Evolutionary conservation across 2,888 invertebrate genomes (phyloP), one percentile per base, ranked within the genome.

Genomic region (Chrysodeixis includens): DNA sequence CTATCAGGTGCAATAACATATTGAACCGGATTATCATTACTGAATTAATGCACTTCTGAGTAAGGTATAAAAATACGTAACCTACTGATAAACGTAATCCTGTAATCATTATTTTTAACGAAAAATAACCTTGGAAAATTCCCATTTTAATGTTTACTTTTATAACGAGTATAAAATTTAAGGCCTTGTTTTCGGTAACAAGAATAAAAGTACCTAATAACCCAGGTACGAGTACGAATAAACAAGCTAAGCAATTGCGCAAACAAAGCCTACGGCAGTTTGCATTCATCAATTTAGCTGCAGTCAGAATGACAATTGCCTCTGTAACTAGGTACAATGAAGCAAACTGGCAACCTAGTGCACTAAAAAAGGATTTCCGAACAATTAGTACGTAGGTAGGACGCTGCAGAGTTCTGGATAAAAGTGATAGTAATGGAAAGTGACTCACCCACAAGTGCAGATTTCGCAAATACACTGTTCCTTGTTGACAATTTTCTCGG

Each of bases 401-500:
- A n/a, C n/a, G 16, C 16, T 44, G 16, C 35, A 1, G 10, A 44
- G 10, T 49, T 10, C 9, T 18, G 10, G 18, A 51, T 30, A 59
- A 32, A 53, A 53, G n/a, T 26, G 8, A 18, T n/a, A 49, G 1
- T 53, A 10, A 59, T 35, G 8, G 49, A 40, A 51, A 62, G 6
- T 14, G 57, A 96, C 97, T 97, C 92, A 98, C 98, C 98, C 98
- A 94, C 98, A 98, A 86, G 98, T 98, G 90, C 98, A 98, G 74
- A 98, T 97, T 94, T 98, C 98, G 89, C 98, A 98, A 85, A 98
- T 98, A 90, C 98, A 98, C 90, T 97, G 97, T 86, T 98, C 98
- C 87, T 97, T 97, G 76, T 94, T 90, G 54, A 89, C 83, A 61
- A 78, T 79, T 75, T 92, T 92, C 77, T 93, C 92, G 62, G 93